Conservation (phyloP, 2,888 invertebrate genomes). For the Scaptomyza caliginosa region DNA sequence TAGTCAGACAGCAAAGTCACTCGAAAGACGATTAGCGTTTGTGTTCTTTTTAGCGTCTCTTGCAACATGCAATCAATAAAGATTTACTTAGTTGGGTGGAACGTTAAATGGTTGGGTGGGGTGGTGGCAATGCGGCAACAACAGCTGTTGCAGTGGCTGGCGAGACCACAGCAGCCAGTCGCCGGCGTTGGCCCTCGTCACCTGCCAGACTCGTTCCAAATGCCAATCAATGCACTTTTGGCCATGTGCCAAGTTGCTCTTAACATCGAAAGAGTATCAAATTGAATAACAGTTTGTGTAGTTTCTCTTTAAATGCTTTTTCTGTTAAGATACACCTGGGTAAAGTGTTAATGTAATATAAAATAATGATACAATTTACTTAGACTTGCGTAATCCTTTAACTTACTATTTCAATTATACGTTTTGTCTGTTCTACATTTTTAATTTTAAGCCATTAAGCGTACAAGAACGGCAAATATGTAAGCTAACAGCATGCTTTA, state of each 20-base stretch:
- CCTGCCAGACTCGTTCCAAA: slow-evolving; percentile 47
- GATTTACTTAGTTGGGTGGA: slow-evolving; percentile 54
- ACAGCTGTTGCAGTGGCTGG: slow-evolving; percentile 72
- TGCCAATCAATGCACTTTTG: slow-evolving; percentile 78
- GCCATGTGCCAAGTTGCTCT: slow-evolving; percentile 81
- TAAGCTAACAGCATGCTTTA: slow-evolving; percentile 40
- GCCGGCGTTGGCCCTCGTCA: slow-evolving; percentile 63
- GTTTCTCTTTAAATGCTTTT: slow-evolving; percentile 31
- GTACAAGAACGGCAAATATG: slow-evolving; percentile 10
- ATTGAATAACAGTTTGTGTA: background rate
- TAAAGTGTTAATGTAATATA: background rate
- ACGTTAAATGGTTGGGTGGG: slow-evolving; percentile 3
- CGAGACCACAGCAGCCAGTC: slow-evolving; percentile 72
- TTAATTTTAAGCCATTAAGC: background rate
- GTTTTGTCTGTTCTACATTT: background rate
- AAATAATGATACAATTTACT: background rate
- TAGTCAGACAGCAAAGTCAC: slow-evolving; percentile 63
- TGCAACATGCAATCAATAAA: slow-evolving; percentile 74
- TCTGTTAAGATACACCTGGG: background rate
- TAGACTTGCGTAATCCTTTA: background rate
- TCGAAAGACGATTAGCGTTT: slow-evolving; percentile 61
- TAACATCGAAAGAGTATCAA: slow-evolving; percentile 24
- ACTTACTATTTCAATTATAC: background rate
- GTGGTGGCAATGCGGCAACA: slow-evolving; percentile 66
- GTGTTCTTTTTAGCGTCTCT: slow-evolving; percentile 44